Conservation (phyloP, 2,113 vertebrate species). For the Gnathonemus longibarbis region DNA sequence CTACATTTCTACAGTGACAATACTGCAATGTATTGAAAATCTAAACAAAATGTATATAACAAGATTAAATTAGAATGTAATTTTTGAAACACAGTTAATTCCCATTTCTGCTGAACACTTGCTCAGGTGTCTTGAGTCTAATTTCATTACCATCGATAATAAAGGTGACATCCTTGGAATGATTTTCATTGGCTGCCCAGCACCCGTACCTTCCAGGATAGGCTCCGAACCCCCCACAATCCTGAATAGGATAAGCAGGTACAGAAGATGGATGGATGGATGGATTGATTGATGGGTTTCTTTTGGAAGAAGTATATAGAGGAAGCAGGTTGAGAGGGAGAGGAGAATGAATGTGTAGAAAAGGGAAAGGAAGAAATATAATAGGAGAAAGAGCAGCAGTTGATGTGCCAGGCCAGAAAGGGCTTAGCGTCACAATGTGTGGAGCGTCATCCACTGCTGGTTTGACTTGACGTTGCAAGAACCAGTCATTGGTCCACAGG, state of each 20-base stretch:
- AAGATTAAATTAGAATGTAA: neutral
- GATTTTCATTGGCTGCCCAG: neutral
- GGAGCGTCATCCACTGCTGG: neutral
- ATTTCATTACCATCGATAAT: neutral
- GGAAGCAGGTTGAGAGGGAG: neutral
- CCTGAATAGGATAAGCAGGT: too few relatives aligned
- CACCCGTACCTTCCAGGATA: too few relatives aligned
- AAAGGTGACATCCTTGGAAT: neutral
- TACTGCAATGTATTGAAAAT: neutral
- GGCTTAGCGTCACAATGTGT: neutral
- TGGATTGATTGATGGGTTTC: too few relatives aligned
- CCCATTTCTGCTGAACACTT: neutral
- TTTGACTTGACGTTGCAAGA: neutral
- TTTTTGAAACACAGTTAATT: neutral
- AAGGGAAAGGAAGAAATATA: neutral
- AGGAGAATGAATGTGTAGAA: neutral
- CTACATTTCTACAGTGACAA: neutral
- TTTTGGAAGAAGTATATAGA: neutral
- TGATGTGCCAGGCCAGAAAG: neutral
- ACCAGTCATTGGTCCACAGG: neutral
- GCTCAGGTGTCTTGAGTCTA: neutral
- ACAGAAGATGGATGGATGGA: too few relatives aligned
- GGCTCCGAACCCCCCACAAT: too few relatives aligned
- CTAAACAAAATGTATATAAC: neutral
- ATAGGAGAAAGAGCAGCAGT: neutral